Conservation (phyloP, 2,888 invertebrate genomes). For the Melieria omissa region DNA sequence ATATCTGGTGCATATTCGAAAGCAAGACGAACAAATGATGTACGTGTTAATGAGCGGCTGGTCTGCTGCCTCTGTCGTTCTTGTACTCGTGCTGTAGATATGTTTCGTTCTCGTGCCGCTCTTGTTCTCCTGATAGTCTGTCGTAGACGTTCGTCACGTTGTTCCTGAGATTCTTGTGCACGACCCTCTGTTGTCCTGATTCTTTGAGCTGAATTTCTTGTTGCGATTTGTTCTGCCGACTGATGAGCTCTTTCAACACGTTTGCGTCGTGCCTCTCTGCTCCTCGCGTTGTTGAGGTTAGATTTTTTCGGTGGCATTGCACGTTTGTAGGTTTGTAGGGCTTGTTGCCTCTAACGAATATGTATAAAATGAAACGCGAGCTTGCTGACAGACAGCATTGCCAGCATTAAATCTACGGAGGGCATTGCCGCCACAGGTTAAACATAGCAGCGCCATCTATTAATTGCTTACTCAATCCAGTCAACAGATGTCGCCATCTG, state of each 20-base stretch:
- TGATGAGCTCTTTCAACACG: constrained; percentile 3
- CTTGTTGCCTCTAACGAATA: too few species aligned
- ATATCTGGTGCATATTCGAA: constrained; percentile 37
- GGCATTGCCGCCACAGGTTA: too few species aligned
- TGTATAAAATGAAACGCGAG: too few species aligned
- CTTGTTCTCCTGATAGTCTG: not conserved
- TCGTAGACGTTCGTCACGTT: not conserved
- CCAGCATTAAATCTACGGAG: too few species aligned
- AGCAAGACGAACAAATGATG: constrained; percentile 38
- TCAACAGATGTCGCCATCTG: too few species aligned
- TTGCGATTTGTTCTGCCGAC: not conserved
- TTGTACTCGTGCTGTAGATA: not conserved
- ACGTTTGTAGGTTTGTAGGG: too few species aligned
- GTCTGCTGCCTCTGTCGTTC: constrained; percentile 4
- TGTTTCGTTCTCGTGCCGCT: not conserved
- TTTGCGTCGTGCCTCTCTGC: not conserved
- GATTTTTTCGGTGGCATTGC: too few species aligned
- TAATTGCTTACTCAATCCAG: too few species aligned
- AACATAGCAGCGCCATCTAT: too few species aligned
- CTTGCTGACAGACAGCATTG: too few species aligned
- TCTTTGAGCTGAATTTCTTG: not conserved
- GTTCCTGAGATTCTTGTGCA: not conserved
- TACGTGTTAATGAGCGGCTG: constrained; percentile 20
- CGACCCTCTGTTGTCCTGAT: not conserved
- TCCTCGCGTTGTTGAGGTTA: not conserved